A percentile compares a stretch with the other conserved stretches of the same genome.
Evolutionary conservation across 2,113 vertebrate genomes (phyloP).

Genomic region (Dipodomys ordii): DNA sequence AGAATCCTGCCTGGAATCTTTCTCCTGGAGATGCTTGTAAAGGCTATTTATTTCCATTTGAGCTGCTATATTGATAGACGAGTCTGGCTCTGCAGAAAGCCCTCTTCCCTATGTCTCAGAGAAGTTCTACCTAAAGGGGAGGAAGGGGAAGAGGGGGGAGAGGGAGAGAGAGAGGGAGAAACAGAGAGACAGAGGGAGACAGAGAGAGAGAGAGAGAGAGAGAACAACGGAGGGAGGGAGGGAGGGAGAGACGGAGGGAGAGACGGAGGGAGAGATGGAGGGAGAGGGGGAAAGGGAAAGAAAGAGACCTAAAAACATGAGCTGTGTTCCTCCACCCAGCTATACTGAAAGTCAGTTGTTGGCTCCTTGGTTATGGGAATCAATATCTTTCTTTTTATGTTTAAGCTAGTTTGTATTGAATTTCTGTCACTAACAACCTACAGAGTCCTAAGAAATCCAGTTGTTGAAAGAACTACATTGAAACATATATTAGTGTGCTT

Average conservation of each 20-base stretch:
- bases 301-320: background rate
- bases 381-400: background rate
- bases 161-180: too few relatives aligned
- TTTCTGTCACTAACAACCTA: background rate
- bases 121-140: background rate
- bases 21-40: background rate
- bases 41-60: background rate
- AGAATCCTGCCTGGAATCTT: background rate
- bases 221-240: background rate
- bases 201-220: background rate
- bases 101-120: background rate
- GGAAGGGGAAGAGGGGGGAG: background rate
- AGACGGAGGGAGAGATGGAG: too few relatives aligned
- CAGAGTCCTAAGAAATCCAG: background rate
- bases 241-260: too few relatives aligned
- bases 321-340: background rate
- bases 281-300: background rate
- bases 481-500: background rate
- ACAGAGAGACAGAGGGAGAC: background rate
- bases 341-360: background rate
- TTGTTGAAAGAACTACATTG: background rate
- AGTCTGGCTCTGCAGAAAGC: background rate
- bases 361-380: background rate
- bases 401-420: conserved; percentile 11
- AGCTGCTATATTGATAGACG: background rate